A percentile compares a stretch with the other conserved stretches of the same genome.
phyloP scores from a whole-genome alignment of 2,888 invertebrate genomes.

The Achlya flavicornis region DNA sequence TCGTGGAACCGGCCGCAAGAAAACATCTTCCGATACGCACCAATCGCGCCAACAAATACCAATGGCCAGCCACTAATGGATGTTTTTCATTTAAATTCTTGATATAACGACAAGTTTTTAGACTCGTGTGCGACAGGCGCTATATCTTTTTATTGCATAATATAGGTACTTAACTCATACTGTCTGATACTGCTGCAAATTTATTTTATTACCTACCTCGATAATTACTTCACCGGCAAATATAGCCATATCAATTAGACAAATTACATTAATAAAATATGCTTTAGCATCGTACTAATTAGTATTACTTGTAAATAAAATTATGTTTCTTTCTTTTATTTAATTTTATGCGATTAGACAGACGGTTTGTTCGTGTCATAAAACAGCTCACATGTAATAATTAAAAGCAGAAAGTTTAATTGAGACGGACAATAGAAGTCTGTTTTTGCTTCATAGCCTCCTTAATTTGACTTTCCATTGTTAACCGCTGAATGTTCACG shows the following conservation, averaged over 20 bases:
- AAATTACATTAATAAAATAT: slow-evolving; percentile 23
- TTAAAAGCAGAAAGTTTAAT: slow-evolving; percentile 51
- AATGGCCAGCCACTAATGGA: slow-evolving; percentile 32
- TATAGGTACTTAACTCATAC: not conserved
- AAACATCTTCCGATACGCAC: slow-evolving; percentile 47
- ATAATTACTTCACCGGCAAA: not conserved
- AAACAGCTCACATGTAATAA: slow-evolving; percentile 44
- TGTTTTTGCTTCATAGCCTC: slow-evolving; percentile 25
- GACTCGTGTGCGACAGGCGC: slow-evolving; percentile 12
- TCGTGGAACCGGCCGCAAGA: slow-evolving; percentile 46
- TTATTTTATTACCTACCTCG: not conserved
- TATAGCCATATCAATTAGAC: slow-evolving; percentile 18
- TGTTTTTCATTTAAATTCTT: slow-evolving; percentile 48
- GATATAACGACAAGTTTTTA: slow-evolving; percentile 16
- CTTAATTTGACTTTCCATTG: slow-evolving; percentile 43
- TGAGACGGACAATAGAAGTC: slow-evolving; percentile 40
- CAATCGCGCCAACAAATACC: slow-evolving; percentile 45
- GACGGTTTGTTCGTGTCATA: slow-evolving; percentile 32
- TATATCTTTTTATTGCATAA: not conserved
- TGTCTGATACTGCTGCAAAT: not conserved
- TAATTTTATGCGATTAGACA: slow-evolving; percentile 46
- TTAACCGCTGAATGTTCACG: slow-evolving; percentile 29
- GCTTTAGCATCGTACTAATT: slow-evolving; percentile 26
- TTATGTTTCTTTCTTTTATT: slow-evolving; percentile 38
- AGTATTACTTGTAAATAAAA: slow-evolving; percentile 40